phyloP scores from a whole-genome alignment of 2,888 invertebrate genomes.

The Scotopteryx bipunctaria region DNA sequence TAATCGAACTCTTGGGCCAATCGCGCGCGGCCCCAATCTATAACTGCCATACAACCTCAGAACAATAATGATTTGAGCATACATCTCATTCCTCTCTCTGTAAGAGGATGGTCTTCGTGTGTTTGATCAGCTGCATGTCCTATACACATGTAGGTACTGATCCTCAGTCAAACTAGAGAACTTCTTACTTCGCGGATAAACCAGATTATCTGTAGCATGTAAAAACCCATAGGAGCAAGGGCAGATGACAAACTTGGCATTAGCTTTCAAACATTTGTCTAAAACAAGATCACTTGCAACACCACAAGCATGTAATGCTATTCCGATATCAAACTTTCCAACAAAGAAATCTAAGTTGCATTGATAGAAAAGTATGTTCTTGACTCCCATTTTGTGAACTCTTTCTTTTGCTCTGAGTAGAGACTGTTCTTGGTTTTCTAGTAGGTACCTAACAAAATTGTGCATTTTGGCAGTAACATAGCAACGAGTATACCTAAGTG shows the following conservation, averaged over 20 bases:
- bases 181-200: slow-evolving; percentile 91
- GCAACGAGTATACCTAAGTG: slow-evolving; percentile 95
- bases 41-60: slow-evolving; percentile 95
- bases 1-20: slow-evolving; percentile 91
- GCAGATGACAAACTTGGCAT: slow-evolving; percentile 93
- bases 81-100: slow-evolving; percentile 90
- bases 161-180: slow-evolving; percentile 78
- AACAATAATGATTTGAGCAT: no score
- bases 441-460: slow-evolving; percentile 89
- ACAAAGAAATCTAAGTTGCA: slow-evolving; percentile 95
- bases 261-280: slow-evolving; percentile 89
- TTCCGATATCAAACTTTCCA: slow-evolving; percentile 92
- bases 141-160: slow-evolving; percentile 90
- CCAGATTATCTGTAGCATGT: slow-evolving; percentile 89
- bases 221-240: slow-evolving; percentile 98
- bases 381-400: slow-evolving; percentile 85
- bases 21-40: slow-evolving; percentile 93
- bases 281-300: slow-evolving; percentile 96
- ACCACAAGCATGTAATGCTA: slow-evolving; percentile 96
- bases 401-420: slow-evolving; percentile 88
- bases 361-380: slow-evolving; percentile 91
- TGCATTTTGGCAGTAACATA: slow-evolving; percentile 89
- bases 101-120: slow-evolving; percentile 88
- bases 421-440: slow-evolving; percentile 97
- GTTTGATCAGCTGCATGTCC: slow-evolving; percentile 97